Base-by-base conservation (phyloP, 2,888 invertebrate species). In the Dicranocentrus wangi region DNA sequence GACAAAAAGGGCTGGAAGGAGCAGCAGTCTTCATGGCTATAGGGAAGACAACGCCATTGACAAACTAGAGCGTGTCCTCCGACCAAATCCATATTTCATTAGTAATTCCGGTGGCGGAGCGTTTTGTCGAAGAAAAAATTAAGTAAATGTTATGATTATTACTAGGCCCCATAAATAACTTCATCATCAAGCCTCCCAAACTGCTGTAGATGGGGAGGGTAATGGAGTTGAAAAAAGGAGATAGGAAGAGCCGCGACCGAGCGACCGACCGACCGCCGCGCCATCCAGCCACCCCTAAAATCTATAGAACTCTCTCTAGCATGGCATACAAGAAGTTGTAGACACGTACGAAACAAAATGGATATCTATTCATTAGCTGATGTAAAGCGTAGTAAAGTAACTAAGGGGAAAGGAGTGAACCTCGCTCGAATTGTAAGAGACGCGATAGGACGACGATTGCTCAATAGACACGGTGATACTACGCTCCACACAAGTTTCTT, bases 111-210 rank as follows among this genome's bases (percentile, higher is more conserved):
- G 55, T 2, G 23, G 23, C 19, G 23, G 10, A 23, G 47, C n/a
- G 15, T 53, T 53, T 53, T 53, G 53, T 53, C 53, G 23, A 13
- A 19, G 19, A 47, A 39, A 61, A 72, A 72, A 72, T 72, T 27
- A 72, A 61, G 61, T 47, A 72, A 72, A 72, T 72, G 71, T 25
- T 72, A 72, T 61, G 60, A 70, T 72, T 72, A 72, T 72, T 15
- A 47, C 28, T 32, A 25, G 25, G 58, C 19, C 42, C 27, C n/a
- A 21, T 60, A 60, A 69, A 42, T 70, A 70, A 69, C 58, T 43
- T 71, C 43, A 60, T 60, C 71, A n/a, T 60, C 28, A 60, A 53
- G 51, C 68, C 15, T n/a, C 55, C 13, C 23, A 70, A 15, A 19
- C n/a, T 7, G 1, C 2, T 19, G 42, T 39, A 25, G 19, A 58